Conservation (phyloP, 1,140 invertebrate species). For the Chelonus insularis region DNA sequence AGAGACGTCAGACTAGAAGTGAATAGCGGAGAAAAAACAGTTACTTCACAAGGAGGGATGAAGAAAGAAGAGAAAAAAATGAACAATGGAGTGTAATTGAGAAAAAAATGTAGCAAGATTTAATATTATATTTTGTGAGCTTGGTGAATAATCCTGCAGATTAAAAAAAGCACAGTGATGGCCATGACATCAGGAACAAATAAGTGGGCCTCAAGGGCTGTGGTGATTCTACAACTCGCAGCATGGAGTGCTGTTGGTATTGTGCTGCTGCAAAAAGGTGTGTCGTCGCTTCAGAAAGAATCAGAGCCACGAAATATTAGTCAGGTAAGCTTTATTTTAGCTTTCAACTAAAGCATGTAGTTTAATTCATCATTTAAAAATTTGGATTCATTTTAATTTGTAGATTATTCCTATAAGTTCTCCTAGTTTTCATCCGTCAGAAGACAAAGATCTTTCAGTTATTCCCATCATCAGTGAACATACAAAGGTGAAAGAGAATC, state of each 20-base stretch:
- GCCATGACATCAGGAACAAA: constrained; percentile 37
- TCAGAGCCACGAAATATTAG: constrained; percentile 18
- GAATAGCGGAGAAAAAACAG: not conserved
- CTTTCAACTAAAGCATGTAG: too few species aligned
- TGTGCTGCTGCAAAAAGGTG: constrained; percentile 42
- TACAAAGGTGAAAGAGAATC: not conserved
- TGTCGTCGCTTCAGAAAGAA: constrained; percentile 32
- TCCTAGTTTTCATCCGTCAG: not conserved
- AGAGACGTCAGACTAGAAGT: not conserved
- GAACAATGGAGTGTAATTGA: too few species aligned
- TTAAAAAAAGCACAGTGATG: constrained; percentile 28
- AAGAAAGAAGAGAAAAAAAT: not conserved
- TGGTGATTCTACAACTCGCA: constrained; percentile 41
- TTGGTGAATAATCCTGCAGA: not conserved
- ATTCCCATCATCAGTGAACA: constrained; percentile 2
- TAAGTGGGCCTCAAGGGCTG: constrained; percentile 44
- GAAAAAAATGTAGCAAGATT: too few species aligned
- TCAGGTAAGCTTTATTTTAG: constrained; percentile 27
- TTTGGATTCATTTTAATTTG: not conserved
- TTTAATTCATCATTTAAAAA: not conserved
- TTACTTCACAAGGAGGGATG: not conserved
- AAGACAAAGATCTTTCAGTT: not conserved
- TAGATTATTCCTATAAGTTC: not conserved
- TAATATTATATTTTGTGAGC: not conserved
- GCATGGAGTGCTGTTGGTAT: constrained; percentile 44